A percentile compares a stretch with the other conserved stretches of the same genome.
These are phyloP conservation scores for human (Homo sapiens) DNA, from an alignment of 2,113 vertebrate species.

Conservation along the genomic window GRCh38 chr18:75897001-75897500, in stretches of 20 bases:
- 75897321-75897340: conserved; percentile 40
- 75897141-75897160: conserved; percentile 64
- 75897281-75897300: conserved; percentile 73
- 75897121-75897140: conserved; percentile 30
- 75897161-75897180: conserved; percentile 9
- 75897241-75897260: conserved; percentile 78
- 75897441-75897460: conserved; percentile 58
- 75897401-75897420: conserved; percentile 49
- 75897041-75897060: conserved; percentile 54
- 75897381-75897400: conserved; percentile 37
- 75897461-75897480: conserved; percentile 69
- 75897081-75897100: conserved; percentile 52
- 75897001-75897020: neutral
- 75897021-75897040: neutral
- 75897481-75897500: conserved; percentile 66
- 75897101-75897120: conserved; percentile 40
- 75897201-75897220: conserved; percentile 68
- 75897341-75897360: neutral
- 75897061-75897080: conserved; percentile 68
- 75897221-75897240: conserved; percentile 61
- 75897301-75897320: conserved; percentile 53
- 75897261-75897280: conserved; percentile 74
- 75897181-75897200: conserved; percentile 44
- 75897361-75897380: conserved; percentile 43
- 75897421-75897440: conserved; percentile 54